Percentiles rank a stretch among this genome's conserved stretches.
phyloP scores from a whole-genome alignment of 2,888 invertebrate species.

The Agrilus cyanescens region DNA sequence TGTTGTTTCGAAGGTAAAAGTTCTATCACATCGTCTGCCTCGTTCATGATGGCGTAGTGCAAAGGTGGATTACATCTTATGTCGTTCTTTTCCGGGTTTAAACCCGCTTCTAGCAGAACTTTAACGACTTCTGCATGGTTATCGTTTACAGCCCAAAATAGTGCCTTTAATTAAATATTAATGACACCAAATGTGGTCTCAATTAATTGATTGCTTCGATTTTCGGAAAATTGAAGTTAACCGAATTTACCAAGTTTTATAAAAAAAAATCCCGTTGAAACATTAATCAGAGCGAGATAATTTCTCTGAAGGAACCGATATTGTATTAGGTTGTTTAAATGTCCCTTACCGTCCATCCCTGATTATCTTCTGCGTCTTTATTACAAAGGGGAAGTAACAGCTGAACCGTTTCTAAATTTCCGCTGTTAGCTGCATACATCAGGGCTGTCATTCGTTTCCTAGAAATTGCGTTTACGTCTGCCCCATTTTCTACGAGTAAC shows the following conservation, averaged over 20 bases:
- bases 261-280: too few relatives aligned
- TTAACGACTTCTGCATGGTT: slow-evolving; percentile 43
- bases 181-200: too few relatives aligned
- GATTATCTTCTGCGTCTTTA: slow-evolving; percentile 45
- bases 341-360: slow-evolving; percentile 54
- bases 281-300: too few relatives aligned
- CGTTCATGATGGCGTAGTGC: slow-evolving; percentile 44
- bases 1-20: slow-evolving; percentile 35
- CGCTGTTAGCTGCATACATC: slow-evolving; percentile 49
- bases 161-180: slow-evolving; percentile 37
- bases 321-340: too few relatives aligned
- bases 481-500: slow-evolving; percentile 40
- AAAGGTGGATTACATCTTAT: slow-evolving; percentile 37
- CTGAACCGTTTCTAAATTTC: slow-evolving; percentile 40
- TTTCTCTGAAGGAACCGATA: too few relatives aligned
- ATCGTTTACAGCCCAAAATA: slow-evolving; percentile 50
- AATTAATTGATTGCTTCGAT: too few relatives aligned
- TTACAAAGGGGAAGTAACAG: slow-evolving; percentile 42
- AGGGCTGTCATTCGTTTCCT: slow-evolving; percentile 49
- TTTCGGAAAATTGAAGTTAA: too few relatives aligned
- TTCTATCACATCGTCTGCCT: slow-evolving; percentile 37
- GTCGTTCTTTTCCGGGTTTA: slow-evolving; percentile 40
- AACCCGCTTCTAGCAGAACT: slow-evolving; percentile 42
- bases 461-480: slow-evolving; percentile 42
- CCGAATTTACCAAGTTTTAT: too few relatives aligned